Evolutionary conservation across 2,888 invertebrate genomes (phyloP).

Genomic region (Trichopoda pennipes): DNA sequence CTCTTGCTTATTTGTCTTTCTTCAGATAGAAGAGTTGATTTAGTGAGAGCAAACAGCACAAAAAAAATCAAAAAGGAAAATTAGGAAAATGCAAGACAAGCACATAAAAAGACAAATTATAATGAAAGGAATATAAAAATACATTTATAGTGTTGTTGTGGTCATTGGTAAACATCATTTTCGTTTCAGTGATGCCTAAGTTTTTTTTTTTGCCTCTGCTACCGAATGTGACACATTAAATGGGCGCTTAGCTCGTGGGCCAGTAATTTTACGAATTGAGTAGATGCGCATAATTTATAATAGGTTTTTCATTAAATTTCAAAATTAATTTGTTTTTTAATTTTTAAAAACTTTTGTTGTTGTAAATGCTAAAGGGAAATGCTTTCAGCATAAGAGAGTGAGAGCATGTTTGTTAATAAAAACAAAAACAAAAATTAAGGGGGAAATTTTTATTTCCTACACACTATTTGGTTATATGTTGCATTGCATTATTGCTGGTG

Average conservation of each 20-base stretch:
- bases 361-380: conserved; percentile 35
- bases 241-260: conserved; percentile 35
- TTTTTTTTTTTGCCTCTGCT: conserved; percentile 33
- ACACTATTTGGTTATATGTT: conserved; percentile 26
- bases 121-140: conserved; percentile 46
- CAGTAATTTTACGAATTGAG: conserved; percentile 19
- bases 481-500: conserved; percentile 42
- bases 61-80: background rate
- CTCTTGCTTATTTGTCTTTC: conserved; percentile 13
- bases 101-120: conserved; percentile 39
- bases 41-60: conserved; percentile 8
- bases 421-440: conserved; percentile 43
- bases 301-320: conserved; percentile 66
- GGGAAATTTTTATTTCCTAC: conserved; percentile 44
- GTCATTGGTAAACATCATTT: conserved; percentile 49
- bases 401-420: conserved; percentile 42
- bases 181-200: conserved; percentile 15
- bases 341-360: background rate
- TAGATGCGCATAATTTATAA: conserved; percentile 60
- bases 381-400: conserved; percentile 39
- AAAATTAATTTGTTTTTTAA: conserved; percentile 44
- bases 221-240: conserved; percentile 59
- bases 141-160: conserved; percentile 38
- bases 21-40: background rate
- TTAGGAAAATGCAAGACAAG: conserved; percentile 36